Base-by-base conservation (phyloP, 2,888 invertebrate species). In the Philonicus albiceps region DNA sequence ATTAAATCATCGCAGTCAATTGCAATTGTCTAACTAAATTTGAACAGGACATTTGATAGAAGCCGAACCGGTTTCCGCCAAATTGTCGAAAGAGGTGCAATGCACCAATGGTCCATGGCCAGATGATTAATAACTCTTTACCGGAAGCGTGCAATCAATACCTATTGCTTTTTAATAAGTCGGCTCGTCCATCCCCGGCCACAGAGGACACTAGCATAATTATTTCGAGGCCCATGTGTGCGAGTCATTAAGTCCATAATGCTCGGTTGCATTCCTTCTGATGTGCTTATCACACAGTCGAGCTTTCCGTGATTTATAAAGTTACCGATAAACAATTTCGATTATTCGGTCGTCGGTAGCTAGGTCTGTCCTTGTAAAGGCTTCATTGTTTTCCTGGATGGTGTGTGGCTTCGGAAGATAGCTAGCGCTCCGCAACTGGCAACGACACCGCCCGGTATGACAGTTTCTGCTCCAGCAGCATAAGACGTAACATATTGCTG, bases 401-500 rank as follows among this genome's bases (percentile, higher is more conserved):
- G 30, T 64, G 22, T 64, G 64, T 64, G 64, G 64, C 64, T 64
- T 27, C 27, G 11, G 22, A 27, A 64, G 64, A 64, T 22, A 64
- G 11, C 64, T 22, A 64, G 11, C 8, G 30, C 75, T 19, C 31
- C 31, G 34, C 31, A 30, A n/a, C 8, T 37, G 34, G 7, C 75
- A 3, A 8, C 11, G 74, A 34, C 7, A 0, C 31, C 16, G 30
- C 30, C 75, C 34, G 75, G 37, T 75, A 75, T 75, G 75, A 75
- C 37, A 75, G 37, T 37, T 75, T 37, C n/a, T 75, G 19, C 34
- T 75, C 75, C 16, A 34, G n/a, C 75, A 75, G 75, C 75, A 75
- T 75, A 75, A 78, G 78, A 78, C 43, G 43, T 78, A 78, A 78
- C 78, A 78, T 78, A 78, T 78, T 78, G 78, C 78, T 16, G n/a